phyloP scores from a whole-genome alignment of 2,888 invertebrate species.

The Macaria liturata region DNA sequence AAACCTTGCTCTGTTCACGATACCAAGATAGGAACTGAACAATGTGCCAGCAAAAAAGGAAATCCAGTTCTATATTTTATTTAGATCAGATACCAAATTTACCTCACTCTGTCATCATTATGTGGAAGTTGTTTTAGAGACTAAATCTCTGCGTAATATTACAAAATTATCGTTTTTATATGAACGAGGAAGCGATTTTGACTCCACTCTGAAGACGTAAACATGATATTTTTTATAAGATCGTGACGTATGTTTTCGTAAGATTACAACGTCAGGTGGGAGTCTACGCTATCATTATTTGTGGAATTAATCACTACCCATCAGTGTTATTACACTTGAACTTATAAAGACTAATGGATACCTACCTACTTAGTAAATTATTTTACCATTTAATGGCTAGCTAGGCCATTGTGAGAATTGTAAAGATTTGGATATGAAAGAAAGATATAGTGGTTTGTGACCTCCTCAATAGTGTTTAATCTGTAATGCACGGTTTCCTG shows the following conservation, averaged over 20 bases:
- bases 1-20: background rate
- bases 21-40: no score
- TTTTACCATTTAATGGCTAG: constrained; percentile 9
- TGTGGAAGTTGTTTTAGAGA: no score
- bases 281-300: background rate
- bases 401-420: constrained; percentile 20
- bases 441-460: background rate
- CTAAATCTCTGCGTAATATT: background rate
- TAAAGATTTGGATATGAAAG: constrained; percentile 4
- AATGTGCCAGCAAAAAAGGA: no score
- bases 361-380: no score
- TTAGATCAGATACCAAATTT: no score
- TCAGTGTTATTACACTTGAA: no score
- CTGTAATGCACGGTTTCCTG: no score
- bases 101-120: no score
- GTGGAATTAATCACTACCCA: no score
- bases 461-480: no score
- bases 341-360: no score
- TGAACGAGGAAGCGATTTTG: constrained; percentile 10
- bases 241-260: background rate
- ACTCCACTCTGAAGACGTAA: background rate
- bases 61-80: no score
- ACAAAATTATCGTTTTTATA: constrained; percentile 10
- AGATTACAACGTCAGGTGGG: constrained; percentile 8
- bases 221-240: background rate